Percentiles rank a stretch among this genome's conserved stretches.
phyloP scores from a whole-genome alignment of 2,113 vertebrate species.

The Cettia cetti region DNA sequence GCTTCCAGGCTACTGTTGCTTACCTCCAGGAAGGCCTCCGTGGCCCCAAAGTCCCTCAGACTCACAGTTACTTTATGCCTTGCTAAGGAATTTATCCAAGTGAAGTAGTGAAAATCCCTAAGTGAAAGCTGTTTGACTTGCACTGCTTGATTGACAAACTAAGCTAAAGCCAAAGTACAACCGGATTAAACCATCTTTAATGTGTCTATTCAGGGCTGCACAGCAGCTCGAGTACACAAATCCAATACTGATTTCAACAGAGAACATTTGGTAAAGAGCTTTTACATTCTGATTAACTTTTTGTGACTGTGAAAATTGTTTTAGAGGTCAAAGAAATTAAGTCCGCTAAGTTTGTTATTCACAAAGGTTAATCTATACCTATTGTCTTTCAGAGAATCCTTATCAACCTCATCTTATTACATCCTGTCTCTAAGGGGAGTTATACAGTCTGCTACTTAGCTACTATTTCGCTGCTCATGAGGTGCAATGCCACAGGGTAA shows the following conservation, averaged over 20 bases:
- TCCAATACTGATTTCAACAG: neutral
- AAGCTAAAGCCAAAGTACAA: neutral
- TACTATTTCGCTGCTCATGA: accelerated
- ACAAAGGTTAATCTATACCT: neutral
- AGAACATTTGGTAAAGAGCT: neutral
- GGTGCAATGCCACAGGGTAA: neutral
- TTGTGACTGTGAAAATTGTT: neutral
- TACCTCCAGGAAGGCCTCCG: neutral
- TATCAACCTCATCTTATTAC: neutral
- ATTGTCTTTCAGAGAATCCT: neutral
- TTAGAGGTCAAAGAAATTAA: neutral
- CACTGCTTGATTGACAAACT: neutral
- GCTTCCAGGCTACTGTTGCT: neutral
- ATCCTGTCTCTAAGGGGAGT: neutral
- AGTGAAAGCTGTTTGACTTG: neutral
- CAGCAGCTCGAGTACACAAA: neutral
- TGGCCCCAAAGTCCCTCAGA: neutral
- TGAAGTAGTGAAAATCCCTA: neutral
- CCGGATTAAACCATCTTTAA: neutral
- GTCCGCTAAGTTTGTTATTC: neutral
- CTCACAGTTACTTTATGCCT: neutral
- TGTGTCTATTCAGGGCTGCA: neutral
- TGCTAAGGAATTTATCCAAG: neutral
- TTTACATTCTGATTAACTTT: neutral
- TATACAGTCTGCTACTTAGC: neutral